Conservation (phyloP, 1,140 invertebrate species). For the Eriocheir sinensis region DNA sequence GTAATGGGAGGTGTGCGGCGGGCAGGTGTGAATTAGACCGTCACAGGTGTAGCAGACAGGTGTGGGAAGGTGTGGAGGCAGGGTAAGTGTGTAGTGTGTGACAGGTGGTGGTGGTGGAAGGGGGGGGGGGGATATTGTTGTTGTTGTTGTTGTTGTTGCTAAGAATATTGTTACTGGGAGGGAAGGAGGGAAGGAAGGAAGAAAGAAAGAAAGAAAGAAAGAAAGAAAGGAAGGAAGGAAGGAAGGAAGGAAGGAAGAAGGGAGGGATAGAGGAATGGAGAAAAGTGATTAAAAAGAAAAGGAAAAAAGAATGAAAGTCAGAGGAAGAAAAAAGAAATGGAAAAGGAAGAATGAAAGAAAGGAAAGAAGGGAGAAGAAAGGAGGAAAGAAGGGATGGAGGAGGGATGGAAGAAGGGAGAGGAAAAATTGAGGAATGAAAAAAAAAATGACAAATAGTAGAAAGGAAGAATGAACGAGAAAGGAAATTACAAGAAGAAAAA, state of each 20-base stretch:
- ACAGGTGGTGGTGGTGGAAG: background rate
- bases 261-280: background rate
- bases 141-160: too few species aligned
- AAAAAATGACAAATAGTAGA: too few species aligned
- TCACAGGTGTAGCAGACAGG: too few species aligned
- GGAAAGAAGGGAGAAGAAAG: background rate
- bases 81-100: background rate
- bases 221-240: background rate
- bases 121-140: too few species aligned
- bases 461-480: background rate
- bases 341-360: background rate
- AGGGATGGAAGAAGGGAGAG: background rate
- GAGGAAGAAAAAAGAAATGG: background rate
- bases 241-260: background rate
- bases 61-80: too few species aligned
- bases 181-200: background rate
- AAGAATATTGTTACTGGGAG: too few species aligned
- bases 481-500: background rate
- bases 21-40: too few species aligned
- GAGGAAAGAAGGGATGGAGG: background rate
- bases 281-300: background rate
- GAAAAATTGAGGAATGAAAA: background rate
- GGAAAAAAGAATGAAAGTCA: too few species aligned
- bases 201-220: background rate
- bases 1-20: too few species aligned